Base-by-base conservation (phyloP, 2,888 invertebrate species). In the Aethes cnicana region DNA sequence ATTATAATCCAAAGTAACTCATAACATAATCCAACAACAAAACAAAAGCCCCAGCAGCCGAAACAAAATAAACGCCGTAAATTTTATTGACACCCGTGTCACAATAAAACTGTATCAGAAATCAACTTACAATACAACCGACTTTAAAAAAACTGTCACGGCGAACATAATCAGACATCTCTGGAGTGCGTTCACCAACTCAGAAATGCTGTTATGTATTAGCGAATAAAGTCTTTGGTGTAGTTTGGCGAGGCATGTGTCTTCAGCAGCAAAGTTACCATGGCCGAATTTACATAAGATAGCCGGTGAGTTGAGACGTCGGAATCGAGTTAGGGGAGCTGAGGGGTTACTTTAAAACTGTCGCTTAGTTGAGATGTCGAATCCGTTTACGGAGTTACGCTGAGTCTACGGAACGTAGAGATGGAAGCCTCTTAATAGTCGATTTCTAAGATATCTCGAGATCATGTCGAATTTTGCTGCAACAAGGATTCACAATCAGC, bases 331-430 rank as follows among this genome's bases (percentile, higher is more conserved):
- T 89, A 87, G 73, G 75, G 74, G 74, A 72, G 69, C 64, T 46
- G 35, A 41, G 67, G 63, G 74, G 79, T 66, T 81, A 87, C 84
- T 88, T 87, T 86, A 84, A 84, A 88, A 89, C 85, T 89, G 88
- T 84, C 88, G 82, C 85, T 84, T 78, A 84, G 85, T 84, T 81
- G 82, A 83, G 81, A 86, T 76, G 81, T 80, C 83, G 83, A 84
- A 86, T 84, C 81, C 82, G 84, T 83, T 88, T 87, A 85, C 53
- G 25, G 71, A 83, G 79, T 83, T 86, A 83, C 80, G 67, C 74
- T 74, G 71, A 67, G 64, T 63, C 64, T 58, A 53, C 44, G 32
- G 36, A 33, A 23, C 35, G 37, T 54, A 54, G 54, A 28, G 54
- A 41, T 25, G 49, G 8, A 9, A 2, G 1, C n/a, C 16, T 33